Evolutionary conservation across 2,888 invertebrate species (phyloP).

Genomic region (Lomographa bimaculata): DNA sequence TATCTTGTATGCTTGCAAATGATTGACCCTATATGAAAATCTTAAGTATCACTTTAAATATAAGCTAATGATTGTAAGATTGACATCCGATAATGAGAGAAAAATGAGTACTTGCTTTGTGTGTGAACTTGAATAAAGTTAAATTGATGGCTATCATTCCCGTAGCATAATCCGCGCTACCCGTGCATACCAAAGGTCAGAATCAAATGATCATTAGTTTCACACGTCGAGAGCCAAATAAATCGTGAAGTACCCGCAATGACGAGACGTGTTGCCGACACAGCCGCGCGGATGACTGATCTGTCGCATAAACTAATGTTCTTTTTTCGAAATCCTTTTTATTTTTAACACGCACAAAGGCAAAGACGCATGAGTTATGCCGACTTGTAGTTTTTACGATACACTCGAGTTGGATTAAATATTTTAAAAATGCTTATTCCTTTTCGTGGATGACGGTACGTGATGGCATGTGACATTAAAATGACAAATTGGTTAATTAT

Average conservation of each 20-base stretch:
- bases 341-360: constrained; percentile 73
- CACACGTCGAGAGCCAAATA: constrained; percentile 50
- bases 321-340: constrained; percentile 70
- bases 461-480: constrained; percentile 83
- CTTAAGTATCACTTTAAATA: too few relatives aligned
- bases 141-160: constrained; percentile 26
- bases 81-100: constrained; percentile 21
- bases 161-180: constrained; percentile 22
- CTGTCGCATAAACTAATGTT: constrained; percentile 76
- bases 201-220: constrained; percentile 67
- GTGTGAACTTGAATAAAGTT: constrained; percentile 20
- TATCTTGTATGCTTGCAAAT: constrained; percentile 4
- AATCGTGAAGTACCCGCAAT: constrained; percentile 54
- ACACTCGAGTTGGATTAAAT: constrained; percentile 75
- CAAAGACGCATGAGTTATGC: constrained; percentile 76
- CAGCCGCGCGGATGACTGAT: constrained; percentile 76
- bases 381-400: constrained; percentile 80
- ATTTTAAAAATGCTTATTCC: constrained; percentile 71
- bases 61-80: constrained; percentile 21
- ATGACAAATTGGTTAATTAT: constrained; percentile 83
- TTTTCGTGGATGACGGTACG: constrained; percentile 58
- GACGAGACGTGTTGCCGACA: constrained; percentile 69
- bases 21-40: too few relatives aligned
- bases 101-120: constrained; percentile 17
- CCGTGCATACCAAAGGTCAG: constrained; percentile 44